phyloP scores from a whole-genome alignment of 2,113 vertebrate species.

The Macaca nemestrina region DNA sequence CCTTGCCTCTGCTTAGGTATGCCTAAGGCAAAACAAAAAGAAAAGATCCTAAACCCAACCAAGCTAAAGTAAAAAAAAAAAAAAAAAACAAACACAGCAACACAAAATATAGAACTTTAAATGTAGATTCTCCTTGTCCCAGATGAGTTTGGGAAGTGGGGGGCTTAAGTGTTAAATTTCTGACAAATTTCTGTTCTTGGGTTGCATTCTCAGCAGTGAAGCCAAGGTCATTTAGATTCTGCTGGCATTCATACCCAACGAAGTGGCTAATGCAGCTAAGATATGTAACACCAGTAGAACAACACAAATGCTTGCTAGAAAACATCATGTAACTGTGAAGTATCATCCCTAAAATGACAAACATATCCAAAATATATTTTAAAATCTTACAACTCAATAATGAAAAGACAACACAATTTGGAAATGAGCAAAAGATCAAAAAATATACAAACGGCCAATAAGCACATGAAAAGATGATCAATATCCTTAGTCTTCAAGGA shows the following conservation, averaged over 20 bases:
- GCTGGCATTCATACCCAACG: conserved; percentile 57
- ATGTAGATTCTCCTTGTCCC: conserved; percentile 36
- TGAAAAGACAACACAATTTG: not conserved
- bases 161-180: conserved; percentile 51
- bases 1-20: not conserved
- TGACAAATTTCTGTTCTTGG: conserved; percentile 71
- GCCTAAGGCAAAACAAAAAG: conserved; percentile 32
- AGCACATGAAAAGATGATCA: not conserved
- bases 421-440: not conserved
- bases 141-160: conserved; percentile 40
- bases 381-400: conserved; percentile 16
- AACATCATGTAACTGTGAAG: conserved; percentile 38
- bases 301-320: conserved; percentile 13
- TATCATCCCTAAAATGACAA: conserved; percentile 3
- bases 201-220: conserved; percentile 63
- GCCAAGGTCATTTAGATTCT: conserved; percentile 80
- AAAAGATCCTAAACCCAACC: not conserved
- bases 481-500: not conserved
- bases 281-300: conserved; percentile 41
- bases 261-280: conserved; percentile 62
- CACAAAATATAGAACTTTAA: conserved; percentile 40
- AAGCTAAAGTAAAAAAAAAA: not conserved
- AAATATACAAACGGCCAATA: not conserved
- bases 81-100: not conserved
- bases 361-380: conserved; percentile 3